phyloP scores from a whole-genome alignment of 2,113 vertebrate species.

The Micronycteris hirsuta region DNA sequence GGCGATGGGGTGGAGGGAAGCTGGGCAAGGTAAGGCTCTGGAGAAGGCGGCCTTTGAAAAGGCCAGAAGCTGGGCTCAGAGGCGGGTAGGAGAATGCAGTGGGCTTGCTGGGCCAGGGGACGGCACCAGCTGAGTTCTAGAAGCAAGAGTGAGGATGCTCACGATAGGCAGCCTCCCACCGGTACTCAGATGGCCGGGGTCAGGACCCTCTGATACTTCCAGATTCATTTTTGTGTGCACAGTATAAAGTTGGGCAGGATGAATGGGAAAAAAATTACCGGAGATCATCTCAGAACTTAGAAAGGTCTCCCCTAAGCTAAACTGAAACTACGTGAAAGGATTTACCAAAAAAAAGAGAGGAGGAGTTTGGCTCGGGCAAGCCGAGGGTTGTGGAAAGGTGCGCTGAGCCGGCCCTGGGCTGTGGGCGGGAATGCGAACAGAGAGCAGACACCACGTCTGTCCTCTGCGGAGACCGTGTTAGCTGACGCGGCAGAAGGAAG shows the following conservation, averaged over 20 bases:
- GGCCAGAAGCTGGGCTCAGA: too few species aligned
- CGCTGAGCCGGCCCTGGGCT: neutral
- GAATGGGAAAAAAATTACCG: neutral
- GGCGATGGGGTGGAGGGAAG: neutral
- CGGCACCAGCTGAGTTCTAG: neutral
- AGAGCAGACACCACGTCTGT: neutral
- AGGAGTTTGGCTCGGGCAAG: neutral
- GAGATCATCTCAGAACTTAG: neutral
- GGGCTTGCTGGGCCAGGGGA: neutral
- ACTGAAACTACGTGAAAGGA: neutral
- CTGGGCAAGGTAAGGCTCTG: neutral
- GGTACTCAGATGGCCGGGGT: neutral
- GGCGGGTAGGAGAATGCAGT: neutral
- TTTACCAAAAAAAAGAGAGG: neutral
- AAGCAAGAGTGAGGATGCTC: neutral
- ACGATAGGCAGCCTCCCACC: neutral
- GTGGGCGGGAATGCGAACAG: rapidly evolving
- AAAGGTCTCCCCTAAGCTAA: neutral
- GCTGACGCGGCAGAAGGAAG: neutral
- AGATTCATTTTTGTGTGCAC: neutral
- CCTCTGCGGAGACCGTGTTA: rapidly evolving
- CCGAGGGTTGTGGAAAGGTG: neutral
- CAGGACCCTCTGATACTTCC: too few species aligned
- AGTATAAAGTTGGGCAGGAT: neutral
- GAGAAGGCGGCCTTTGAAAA: neutral